Evolutionary conservation across 2,113 vertebrate genomes (phyloP).

Genomic region (Uria lomvia): DNA sequence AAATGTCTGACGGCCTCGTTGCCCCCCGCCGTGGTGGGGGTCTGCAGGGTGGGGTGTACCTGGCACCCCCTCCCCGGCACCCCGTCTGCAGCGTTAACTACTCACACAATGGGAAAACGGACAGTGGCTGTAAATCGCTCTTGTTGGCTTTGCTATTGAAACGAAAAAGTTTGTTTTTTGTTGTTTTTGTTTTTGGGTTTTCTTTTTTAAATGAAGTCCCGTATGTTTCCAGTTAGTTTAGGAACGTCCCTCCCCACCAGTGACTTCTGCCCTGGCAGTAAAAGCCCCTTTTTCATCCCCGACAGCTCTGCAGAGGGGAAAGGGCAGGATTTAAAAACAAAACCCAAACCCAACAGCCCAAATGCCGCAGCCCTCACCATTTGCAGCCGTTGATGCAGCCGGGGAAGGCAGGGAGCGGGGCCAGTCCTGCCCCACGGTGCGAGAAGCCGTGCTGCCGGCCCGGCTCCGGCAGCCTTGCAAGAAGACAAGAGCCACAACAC

Average conservation of each 20-base stretch:
- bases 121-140: neutral
- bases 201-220: neutral
- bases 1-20: rapidly evolving
- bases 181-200: neutral
- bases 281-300: neutral
- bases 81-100: neutral
- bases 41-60: neutral
- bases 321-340: neutral
- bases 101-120: neutral
- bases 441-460: neutral
- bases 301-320: neutral
- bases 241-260: neutral
- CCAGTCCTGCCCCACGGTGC: neutral
- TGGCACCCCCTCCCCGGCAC: neutral
- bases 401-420: neutral
- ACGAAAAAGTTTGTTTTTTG: neutral
- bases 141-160: neutral
- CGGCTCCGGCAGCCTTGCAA: neutral
- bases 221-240: neutral
- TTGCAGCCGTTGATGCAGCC: neutral
- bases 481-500: neutral
- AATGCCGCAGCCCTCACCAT: neutral
- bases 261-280: neutral
- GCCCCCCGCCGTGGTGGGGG: rapidly evolving
- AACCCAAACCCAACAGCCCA: neutral